These are phyloP conservation scores for Poeciliopsis occidentalis DNA, from an alignment of 2,113 vertebrate species.

Conservation along the genomic window DNA sequence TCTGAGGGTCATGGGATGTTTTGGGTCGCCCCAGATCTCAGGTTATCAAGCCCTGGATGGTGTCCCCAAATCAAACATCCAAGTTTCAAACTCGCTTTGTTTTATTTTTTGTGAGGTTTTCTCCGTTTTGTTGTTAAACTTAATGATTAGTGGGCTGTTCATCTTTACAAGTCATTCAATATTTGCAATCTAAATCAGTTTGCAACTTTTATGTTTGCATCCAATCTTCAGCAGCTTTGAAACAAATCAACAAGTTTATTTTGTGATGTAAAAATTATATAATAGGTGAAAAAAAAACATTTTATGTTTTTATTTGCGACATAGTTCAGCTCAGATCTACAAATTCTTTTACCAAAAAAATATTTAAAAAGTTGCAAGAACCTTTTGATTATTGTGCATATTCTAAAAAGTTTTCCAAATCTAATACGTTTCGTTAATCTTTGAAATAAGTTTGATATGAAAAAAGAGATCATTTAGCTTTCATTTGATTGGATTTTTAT, in stretches of 20 bases:
- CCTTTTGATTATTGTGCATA: background rate
- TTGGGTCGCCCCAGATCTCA: background rate
- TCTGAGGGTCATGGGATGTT: slow-evolving; percentile 12
- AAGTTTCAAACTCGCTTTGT: background rate
- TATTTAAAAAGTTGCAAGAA: background rate
- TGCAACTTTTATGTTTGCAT: background rate
- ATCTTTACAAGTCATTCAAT: background rate
- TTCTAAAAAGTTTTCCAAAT: too few relatives aligned
- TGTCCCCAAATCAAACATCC: background rate
- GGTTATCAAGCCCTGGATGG: background rate
- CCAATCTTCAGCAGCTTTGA: background rate
- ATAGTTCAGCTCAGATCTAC: background rate
- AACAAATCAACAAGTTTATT: too few relatives aligned
- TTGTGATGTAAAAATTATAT: background rate
- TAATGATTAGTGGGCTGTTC: background rate
- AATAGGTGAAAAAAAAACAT: too few relatives aligned
- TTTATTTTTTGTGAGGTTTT: background rate
- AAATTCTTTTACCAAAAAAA: background rate
- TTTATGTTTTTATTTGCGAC: background rate
- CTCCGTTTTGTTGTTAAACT: background rate
- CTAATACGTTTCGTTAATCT: too few relatives aligned
- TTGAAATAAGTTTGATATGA: background rate
- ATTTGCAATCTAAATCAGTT: background rate
- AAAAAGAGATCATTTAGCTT: background rate
- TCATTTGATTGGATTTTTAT: background rate